Evolutionary conservation across 2,888 invertebrate genomes (phyloP), one percentile per base, ranked within the genome.

Genomic region (Oscheius sp.): DNA sequence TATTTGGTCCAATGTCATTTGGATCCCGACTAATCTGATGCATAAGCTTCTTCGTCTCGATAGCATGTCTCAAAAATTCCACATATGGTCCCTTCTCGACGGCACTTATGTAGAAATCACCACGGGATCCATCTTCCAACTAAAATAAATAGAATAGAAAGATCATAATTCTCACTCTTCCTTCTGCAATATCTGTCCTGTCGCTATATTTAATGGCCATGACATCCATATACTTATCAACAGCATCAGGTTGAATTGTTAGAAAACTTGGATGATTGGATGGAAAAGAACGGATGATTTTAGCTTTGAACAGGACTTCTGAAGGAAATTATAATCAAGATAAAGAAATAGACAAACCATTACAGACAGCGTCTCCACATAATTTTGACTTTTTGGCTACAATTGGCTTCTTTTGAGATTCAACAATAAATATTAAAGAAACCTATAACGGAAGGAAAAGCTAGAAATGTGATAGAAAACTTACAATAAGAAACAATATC

Each of bases 171-270:
- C 24, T 47, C 17, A 75, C 77, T 49, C 62, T 63, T 68, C 72
- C 78, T 41, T 80, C 80, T 71, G 74, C 74, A 33, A 80, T 75
- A 67, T 80, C 80, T 8, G 64, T 45, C 56, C 80, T 71, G 70
- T 80, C 77, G 51, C 78, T 78, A 63, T 75, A 80, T 51, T 80
- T 80, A 32, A 80, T 68, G 41, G 75, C 75, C 17, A 73, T 54
- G 20, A 80, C 71, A 8, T 75, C 71, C 17, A 79, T 30, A 17
- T 49, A 32, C 17, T 49, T 30, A 9, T 44, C 59, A 17, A 59
- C 30, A 2, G 59, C 24, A 28, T 67, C 59, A 5, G 49, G 33
- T 14, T 17, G 4, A 44, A 47, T 4, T 5, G 36, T 47, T 8
- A 67, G 26, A 36, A 67, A 59, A 17, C 9, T 9, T 1, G 57